Conservation (phyloP, 2,888 invertebrate genomes). For the Xestia ashworthii region DNA sequence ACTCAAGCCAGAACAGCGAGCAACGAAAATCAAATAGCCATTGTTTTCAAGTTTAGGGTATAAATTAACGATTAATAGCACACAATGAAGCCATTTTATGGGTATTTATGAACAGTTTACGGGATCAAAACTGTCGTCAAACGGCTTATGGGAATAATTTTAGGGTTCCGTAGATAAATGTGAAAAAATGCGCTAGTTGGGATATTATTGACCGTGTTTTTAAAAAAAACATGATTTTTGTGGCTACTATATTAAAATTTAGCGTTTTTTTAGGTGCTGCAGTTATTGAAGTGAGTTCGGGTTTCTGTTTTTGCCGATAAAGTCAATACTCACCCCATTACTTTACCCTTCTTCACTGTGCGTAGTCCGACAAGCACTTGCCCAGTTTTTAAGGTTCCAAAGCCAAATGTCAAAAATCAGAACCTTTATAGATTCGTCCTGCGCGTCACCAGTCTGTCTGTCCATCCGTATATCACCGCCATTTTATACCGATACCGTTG, state of each 20-base stretch:
- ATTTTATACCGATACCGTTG: too few species aligned
- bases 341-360: neutral
- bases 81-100: slow-evolving; percentile 53
- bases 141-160: slow-evolving; percentile 34
- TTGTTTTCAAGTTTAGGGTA: slow-evolving; percentile 62
- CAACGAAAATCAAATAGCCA: slow-evolving; percentile 67
- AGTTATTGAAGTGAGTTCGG: neutral
- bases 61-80: slow-evolving; percentile 58
- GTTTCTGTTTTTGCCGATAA: neutral
- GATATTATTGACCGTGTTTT: neutral
- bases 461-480: too few species aligned
- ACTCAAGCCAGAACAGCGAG: slow-evolving; percentile 48
- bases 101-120: slow-evolving; percentile 49
- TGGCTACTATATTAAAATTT: neutral
- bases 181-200: neutral
- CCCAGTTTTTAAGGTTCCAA: neutral
- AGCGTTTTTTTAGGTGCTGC: neutral
- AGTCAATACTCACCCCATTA: neutral
- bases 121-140: slow-evolving; percentile 46
- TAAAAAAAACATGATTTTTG: neutral
- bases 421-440: too few species aligned
- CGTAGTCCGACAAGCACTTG: neutral
- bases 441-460: too few species aligned
- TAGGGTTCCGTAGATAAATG: neutral
- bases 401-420: too few species aligned